These are phyloP conservation scores for Acomys russatus DNA, from an alignment of 2,797 vertebrate species.

Conservation along the genomic window DNA sequence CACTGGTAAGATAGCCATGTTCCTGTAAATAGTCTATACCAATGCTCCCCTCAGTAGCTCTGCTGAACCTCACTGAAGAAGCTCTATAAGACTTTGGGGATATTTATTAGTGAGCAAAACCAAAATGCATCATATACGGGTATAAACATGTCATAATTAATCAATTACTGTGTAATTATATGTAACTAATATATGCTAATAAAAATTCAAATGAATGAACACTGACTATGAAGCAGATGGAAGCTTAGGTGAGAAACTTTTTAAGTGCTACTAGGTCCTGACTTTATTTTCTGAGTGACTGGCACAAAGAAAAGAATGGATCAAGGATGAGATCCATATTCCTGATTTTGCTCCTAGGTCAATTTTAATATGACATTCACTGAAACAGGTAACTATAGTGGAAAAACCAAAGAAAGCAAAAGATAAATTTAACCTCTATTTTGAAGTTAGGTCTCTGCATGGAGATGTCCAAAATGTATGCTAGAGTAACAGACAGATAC, in stretches of 20 bases:
- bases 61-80: not conserved
- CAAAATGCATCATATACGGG: not conserved
- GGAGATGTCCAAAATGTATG: not conserved
- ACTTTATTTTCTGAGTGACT: not conserved
- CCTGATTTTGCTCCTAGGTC: not conserved
- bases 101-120: not conserved
- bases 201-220: not conserved
- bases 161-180: not conserved
- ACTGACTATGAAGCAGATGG: not conserved
- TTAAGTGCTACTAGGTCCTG: not conserved
- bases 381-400: not conserved
- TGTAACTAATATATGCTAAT: not conserved
- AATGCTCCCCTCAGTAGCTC: not conserved
- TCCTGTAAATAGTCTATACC: not conserved
- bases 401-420: not conserved
- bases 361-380: not conserved
- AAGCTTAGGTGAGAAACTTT: not conserved
- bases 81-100: not conserved
- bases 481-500: constrained; percentile 43
- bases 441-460: not conserved
- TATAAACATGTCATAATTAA: not conserved
- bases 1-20: not conserved
- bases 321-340: not conserved
- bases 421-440: not conserved
- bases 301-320: constrained; percentile 31